phyloP scores from a whole-genome alignment of 1,140 invertebrate species.

The Sycobia sp. region DNA sequence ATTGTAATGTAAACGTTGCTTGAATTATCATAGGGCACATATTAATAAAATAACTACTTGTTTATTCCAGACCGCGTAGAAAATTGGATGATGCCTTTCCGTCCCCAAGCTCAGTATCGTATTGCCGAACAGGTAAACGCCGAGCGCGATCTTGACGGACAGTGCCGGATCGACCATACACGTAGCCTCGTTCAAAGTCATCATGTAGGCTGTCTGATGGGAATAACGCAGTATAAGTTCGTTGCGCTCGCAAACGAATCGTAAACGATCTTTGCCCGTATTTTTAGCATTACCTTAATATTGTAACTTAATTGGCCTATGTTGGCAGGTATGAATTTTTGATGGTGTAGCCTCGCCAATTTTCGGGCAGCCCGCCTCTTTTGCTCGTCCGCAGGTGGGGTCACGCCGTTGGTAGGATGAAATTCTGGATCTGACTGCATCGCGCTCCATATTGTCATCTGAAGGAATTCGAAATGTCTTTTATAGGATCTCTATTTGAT shows the following conservation, averaged over 20 bases:
- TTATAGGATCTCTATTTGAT: too few species aligned
- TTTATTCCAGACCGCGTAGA: conserved; percentile 74
- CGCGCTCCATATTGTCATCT: conserved; percentile 82
- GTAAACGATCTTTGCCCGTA: too few species aligned
- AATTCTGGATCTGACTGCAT: conserved; percentile 86
- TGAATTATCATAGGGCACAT: neutral
- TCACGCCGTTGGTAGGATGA: conserved; percentile 64
- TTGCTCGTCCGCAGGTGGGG: conserved; percentile 75
- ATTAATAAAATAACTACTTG: conserved; percentile 60
- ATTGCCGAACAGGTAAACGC: conserved; percentile 74
- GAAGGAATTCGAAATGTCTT: too few species aligned
- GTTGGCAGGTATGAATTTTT: conserved; percentile 67
- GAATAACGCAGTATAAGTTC: conserved; percentile 36
- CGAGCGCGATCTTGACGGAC: conserved; percentile 75
- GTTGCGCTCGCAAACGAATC: neutral
- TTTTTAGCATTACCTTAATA: conserved; percentile 61
- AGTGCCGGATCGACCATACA: conserved; percentile 71
- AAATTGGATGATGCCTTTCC: conserved; percentile 76
- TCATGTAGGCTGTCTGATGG: conserved; percentile 70
- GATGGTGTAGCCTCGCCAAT: conserved; percentile 57
- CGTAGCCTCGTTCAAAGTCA: conserved; percentile 74
- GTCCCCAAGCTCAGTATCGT: conserved; percentile 78
- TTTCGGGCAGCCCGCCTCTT: conserved; percentile 71
- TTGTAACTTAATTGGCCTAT: conserved; percentile 67
- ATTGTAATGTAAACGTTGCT: neutral